These are phyloP conservation scores for Meloidogyne chitwoodi DNA, from an alignment of 1,140 invertebrate species.

Conservation along the genomic window DNA sequence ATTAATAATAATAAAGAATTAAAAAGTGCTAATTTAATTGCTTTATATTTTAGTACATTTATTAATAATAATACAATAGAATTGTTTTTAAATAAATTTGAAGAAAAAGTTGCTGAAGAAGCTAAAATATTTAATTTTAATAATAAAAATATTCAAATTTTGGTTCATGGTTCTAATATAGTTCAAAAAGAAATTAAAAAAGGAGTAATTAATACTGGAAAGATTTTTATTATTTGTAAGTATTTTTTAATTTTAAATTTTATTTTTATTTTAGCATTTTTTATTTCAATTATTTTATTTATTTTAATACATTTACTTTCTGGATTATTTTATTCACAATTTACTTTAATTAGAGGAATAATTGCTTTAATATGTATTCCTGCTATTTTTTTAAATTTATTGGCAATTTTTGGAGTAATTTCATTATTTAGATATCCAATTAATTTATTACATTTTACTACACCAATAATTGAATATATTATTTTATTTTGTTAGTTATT, in stretches of 20 bases:
- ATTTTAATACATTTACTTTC: slow-evolving; percentile 29
- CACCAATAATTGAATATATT: slow-evolving; percentile 28
- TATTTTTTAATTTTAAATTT: background rate
- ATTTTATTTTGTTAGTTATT: slow-evolving; percentile 30
- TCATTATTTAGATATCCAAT: slow-evolving; percentile 22
- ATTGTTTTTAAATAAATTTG: slow-evolving; percentile 14
- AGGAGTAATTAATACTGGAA: slow-evolving; percentile 20
- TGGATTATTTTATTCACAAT: slow-evolving; percentile 24
- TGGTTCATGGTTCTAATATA: slow-evolving; percentile 34
- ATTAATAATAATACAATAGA: slow-evolving; percentile 12
- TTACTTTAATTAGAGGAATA: slow-evolving; percentile 14
- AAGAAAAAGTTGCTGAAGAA: background rate
- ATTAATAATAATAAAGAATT: slow-evolving; percentile 21
- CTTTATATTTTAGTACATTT: slow-evolving; percentile 34
- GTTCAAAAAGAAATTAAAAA: slow-evolving; percentile 31
- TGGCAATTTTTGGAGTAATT: slow-evolving; percentile 14
- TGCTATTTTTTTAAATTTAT: slow-evolving; percentile 9
- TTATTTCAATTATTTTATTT: slow-evolving; percentile 25
- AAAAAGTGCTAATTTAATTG: slow-evolving; percentile 27
- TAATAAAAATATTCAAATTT: slow-evolving; percentile 19
- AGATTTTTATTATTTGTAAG: background rate
- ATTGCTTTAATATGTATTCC: slow-evolving; percentile 24
- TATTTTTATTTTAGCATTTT: slow-evolving; percentile 13
- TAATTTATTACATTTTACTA: slow-evolving; percentile 34
- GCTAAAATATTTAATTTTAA: background rate